Conservation (phyloP, 2,888 invertebrate species). For the Andrena flavipes region DNA sequence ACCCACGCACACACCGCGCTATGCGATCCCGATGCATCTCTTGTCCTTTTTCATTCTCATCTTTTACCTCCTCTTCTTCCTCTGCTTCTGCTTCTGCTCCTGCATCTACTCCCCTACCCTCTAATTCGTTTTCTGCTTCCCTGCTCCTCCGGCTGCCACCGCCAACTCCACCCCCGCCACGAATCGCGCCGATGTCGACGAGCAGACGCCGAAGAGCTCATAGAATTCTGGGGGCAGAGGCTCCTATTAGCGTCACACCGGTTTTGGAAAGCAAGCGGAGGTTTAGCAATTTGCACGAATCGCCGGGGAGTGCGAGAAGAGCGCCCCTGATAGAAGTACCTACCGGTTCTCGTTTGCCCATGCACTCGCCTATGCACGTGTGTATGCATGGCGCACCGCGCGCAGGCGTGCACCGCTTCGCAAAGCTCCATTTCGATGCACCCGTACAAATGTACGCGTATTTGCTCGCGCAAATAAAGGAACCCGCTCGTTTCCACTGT, state of each 20-base stretch:
- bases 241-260: neutral
- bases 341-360: slow-evolving; percentile 41
- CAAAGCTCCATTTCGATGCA: slow-evolving; percentile 3
- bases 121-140: slow-evolving; percentile 6
- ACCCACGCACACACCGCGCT: slow-evolving; percentile 26
- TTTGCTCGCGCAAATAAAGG: slow-evolving; percentile 38
- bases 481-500: slow-evolving; percentile 30
- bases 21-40: slow-evolving; percentile 39
- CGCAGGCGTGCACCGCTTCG: slow-evolving; percentile 66
- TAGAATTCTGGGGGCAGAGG: neutral
- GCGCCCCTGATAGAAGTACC: neutral
- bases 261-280: neutral
- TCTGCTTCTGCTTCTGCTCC: slow-evolving; percentile 12
- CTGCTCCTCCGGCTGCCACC: neutral
- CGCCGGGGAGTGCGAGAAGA: neutral
- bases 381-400: slow-evolving; percentile 70
- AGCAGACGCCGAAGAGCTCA: neutral
- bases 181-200: no score
- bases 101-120: neutral
- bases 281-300: slow-evolving; percentile 15
- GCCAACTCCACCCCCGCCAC: neutral
- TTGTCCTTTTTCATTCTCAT: neutral
- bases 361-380: slow-evolving; percentile 66
- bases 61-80: slow-evolving; percentile 17
- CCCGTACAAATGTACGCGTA: neutral